Conservation (phyloP, 2,888 invertebrate genomes). For the Lissocephala sabroskyi region DNA sequence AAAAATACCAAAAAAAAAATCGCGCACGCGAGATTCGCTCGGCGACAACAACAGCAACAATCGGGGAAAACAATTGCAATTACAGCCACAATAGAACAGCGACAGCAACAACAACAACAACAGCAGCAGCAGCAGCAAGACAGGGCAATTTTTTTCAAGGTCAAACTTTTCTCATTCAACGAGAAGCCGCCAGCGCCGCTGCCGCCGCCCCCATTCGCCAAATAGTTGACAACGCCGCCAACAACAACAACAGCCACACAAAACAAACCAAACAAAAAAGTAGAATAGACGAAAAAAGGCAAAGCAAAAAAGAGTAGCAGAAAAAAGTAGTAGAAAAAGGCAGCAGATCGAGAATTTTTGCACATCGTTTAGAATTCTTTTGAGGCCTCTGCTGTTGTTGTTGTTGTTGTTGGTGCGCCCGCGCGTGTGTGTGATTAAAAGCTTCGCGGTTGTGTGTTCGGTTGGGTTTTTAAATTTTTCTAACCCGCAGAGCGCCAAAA, state of each 20-base stretch:
- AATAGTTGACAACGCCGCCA: constrained; percentile 52
- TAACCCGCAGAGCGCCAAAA: too few relatives aligned
- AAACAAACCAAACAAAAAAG: constrained; percentile 18
- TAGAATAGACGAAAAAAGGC: constrained; percentile 29
- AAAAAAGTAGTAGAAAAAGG: constrained; percentile 16
- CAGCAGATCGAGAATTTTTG: constrained; percentile 9
- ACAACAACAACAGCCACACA: constrained; percentile 21
- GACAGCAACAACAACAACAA: constrained; percentile 17
- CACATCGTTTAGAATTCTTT: constrained; percentile 9
- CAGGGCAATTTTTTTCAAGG: constrained; percentile 68
- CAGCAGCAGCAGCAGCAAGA: constrained; percentile 36
- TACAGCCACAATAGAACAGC: constrained; percentile 8
- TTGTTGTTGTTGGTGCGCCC: constrained; percentile 1
- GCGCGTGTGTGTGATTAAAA: constrained; percentile 13
- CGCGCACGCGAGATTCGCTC: too few relatives aligned
- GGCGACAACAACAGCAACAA: constrained; percentile 11
- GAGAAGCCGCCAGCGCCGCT: constrained; percentile 1
- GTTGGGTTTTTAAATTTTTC: background rate
- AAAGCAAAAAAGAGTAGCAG: constrained; percentile 20
- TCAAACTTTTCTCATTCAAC: constrained; percentile 66
- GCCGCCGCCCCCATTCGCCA: constrained; percentile 26
- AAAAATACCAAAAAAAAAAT: constrained; percentile 2
- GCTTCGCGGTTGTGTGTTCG: constrained; percentile 35
- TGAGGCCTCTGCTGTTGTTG: background rate
- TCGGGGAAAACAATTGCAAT: constrained; percentile 7